Conservation (phyloP, 1,140 invertebrate genomes). For the Lepidurus packardi region DNA sequence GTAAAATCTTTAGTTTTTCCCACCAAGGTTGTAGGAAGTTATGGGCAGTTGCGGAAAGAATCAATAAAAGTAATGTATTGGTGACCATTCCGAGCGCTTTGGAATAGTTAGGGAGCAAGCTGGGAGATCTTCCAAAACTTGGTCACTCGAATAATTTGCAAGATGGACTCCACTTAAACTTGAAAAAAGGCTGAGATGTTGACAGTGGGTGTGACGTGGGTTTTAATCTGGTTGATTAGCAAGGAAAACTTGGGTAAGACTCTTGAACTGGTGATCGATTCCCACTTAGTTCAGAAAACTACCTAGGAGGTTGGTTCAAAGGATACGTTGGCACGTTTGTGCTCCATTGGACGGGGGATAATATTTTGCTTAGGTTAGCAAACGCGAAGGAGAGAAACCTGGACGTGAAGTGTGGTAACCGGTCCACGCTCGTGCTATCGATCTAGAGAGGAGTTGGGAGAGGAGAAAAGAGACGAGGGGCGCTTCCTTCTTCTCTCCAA, state of each 20-base stretch:
- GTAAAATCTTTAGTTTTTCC: not conserved
- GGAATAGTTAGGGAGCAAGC: not conserved
- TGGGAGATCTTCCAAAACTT: not conserved
- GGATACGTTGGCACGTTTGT: not conserved
- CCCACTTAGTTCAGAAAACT: not conserved
- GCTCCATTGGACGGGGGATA: not conserved
- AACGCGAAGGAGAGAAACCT: conserved; percentile 1
- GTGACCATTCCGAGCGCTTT: not conserved
- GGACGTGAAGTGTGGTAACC: not conserved
- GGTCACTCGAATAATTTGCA: conserved; percentile 11
- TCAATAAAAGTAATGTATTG: conserved; percentile 15
- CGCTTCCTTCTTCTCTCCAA: not conserved
- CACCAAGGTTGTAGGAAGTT: not conserved
- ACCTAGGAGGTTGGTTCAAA: not conserved
- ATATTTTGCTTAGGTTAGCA: conserved; percentile 22
- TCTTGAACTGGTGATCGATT: conserved; percentile 15
- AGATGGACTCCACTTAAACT: not conserved
- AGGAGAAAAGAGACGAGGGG: not conserved
- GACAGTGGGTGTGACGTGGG: no score
- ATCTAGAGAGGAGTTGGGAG: not conserved
- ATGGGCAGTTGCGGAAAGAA: not conserved
- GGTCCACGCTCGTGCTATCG: conserved; percentile 2
- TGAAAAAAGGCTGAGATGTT: not conserved
- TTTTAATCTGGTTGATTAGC: no score
- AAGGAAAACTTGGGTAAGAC: no score